These are phyloP conservation scores for Ginglymostoma cirratum DNA, from an alignment of 2,113 vertebrate genomes.

Conservation along the genomic window DNA sequence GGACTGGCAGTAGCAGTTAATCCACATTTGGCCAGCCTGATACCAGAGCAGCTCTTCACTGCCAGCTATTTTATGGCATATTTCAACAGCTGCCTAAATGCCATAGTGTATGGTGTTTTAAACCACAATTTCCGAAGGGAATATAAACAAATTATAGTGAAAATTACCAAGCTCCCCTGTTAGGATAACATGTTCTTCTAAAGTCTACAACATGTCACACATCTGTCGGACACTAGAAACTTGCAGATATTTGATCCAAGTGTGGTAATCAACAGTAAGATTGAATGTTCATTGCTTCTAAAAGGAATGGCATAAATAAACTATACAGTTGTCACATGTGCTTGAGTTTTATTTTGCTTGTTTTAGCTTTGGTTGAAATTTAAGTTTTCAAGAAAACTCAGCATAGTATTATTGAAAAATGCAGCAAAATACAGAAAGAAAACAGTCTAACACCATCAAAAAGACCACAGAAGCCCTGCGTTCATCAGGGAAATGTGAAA, in stretches of 20 bases:
- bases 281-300: not conserved
- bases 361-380: not conserved
- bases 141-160: slow-evolving; percentile 67
- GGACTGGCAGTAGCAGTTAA: slow-evolving; percentile 65
- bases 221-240: not conserved
- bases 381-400: not conserved
- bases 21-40: slow-evolving; percentile 52
- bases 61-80: slow-evolving; percentile 76
- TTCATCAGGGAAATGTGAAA: not conserved
- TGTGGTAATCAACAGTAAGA: not conserved
- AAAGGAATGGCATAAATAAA: not conserved
- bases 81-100: slow-evolving; percentile 75
- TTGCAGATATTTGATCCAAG: not conserved
- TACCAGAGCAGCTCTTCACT: slow-evolving; percentile 69
- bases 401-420: not conserved
- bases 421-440: not conserved
- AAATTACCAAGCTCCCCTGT: slow-evolving; percentile 60
- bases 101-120: slow-evolving; percentile 66
- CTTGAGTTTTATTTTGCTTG: not conserved
- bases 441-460: not conserved
- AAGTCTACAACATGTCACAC: not conserved
- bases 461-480: not conserved
- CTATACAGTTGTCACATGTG: not conserved
- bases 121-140: slow-evolving; percentile 74
- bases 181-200: slow-evolving; percentile 41